Evolutionary conservation across 2,888 invertebrate species (phyloP), one percentile per base, ranked within the genome.

Genomic region (Scelioninae gen. 2): DNA sequence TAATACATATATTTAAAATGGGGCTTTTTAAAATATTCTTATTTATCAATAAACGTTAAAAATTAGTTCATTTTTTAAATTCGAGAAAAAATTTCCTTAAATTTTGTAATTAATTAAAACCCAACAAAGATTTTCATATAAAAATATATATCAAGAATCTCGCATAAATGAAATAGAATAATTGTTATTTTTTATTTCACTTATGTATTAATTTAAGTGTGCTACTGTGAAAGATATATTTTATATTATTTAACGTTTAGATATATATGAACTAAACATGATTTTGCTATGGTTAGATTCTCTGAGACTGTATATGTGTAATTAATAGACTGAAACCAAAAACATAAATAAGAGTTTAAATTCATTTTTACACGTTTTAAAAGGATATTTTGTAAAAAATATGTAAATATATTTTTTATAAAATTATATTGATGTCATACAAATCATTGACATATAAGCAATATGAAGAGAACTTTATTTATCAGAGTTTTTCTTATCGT

Each of bases 341-440:
- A 52, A 35, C 52, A 52, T 33, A 19, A 22, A 37, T 33, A 50
- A 50, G 25, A 18, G 35, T 22, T n/a, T n/a, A n/a, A n/a, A n/a
- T n/a, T n/a, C n/a, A n/a, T n/a, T n/a, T n/a, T n/a, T n/a, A n/a
- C n/a, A n/a, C n/a, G n/a, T n/a, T n/a, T n/a, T n/a, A n/a, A n/a
- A n/a, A n/a, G n/a, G n/a, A n/a, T n/a, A n/a, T n/a, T n/a, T n/a
- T n/a, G n/a, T n/a, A n/a, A n/a, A n/a, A n/a, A n/a, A 13, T 52
- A 22, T 52, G 52, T 52, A 52, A 35, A 52, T 52, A 52, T 52
- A 50, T 52, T 52, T 52, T 52, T 11, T 52, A 52, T 18, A 52
- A 37, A 37, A 22, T 52, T 37, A 52, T 37, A 22, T 52, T 28
- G 37, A 11, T 11, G 7, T 25, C 5, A 25, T 25, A 3, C 11